These are phyloP conservation scores for Cyrtodaria siliqua DNA, from an alignment of 2,888 invertebrate species.

Conservation along the genomic window DNA sequence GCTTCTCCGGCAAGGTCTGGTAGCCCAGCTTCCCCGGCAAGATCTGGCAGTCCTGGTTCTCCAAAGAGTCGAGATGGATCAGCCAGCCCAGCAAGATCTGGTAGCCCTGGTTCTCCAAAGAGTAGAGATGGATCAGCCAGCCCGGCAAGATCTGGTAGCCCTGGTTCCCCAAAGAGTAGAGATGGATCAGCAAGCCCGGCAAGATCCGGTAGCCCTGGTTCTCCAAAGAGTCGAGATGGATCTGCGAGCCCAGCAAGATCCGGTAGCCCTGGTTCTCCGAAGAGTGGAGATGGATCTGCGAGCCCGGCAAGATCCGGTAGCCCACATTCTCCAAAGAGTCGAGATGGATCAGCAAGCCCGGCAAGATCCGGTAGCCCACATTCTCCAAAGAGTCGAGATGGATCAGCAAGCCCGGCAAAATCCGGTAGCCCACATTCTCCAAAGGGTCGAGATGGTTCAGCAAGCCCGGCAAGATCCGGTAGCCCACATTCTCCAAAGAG, in stretches of 20 bases:
- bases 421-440: constrained; percentile 37
- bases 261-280: constrained; percentile 50
- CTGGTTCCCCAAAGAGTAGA: constrained; percentile 33
- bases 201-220: not conserved
- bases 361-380: constrained; percentile 56
- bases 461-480: constrained; percentile 38
- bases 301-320: constrained; percentile 58
- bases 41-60: constrained; percentile 36
- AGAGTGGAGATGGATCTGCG: constrained; percentile 48
- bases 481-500: constrained; percentile 39
- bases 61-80: constrained; percentile 48
- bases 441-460: constrained; percentile 38
- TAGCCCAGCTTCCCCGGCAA: constrained; percentile 49
- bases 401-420: constrained; percentile 57
- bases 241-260: constrained; percentile 57
- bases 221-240: constrained; percentile 32
- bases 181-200: constrained; percentile 59
- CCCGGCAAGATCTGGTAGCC: constrained; percentile 44
- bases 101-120: constrained; percentile 29
- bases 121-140: constrained; percentile 39
- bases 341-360: constrained; percentile 46
- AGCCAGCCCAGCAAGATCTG: constrained; percentile 54
- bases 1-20: constrained; percentile 35
- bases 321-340: constrained; percentile 46
- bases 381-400: constrained; percentile 37